These are phyloP conservation scores for Bombus picipes DNA, from an alignment of 1,140 invertebrate species.

Conservation along the genomic window DNA sequence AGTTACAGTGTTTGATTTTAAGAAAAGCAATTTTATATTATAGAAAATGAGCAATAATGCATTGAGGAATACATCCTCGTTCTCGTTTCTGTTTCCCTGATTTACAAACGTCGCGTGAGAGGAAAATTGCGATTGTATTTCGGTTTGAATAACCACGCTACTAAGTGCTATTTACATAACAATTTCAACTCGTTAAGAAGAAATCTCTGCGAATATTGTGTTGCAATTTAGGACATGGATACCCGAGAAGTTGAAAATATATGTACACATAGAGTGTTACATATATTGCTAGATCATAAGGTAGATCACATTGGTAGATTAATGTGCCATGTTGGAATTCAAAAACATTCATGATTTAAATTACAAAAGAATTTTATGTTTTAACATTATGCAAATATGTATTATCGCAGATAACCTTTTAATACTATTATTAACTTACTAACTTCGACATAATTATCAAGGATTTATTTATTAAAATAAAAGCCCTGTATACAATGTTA, in stretches of 20 bases:
- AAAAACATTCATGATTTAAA: not conserved
- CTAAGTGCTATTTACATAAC: not conserved
- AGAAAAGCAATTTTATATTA: not conserved
- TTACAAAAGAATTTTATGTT: not conserved
- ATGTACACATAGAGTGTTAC: not conserved
- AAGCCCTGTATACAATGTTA: too few species aligned
- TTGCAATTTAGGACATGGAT: not conserved
- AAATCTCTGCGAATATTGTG: not conserved
- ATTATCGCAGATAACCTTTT: not conserved
- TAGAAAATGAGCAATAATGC: not conserved
- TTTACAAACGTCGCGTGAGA: slow-evolving; percentile 27
- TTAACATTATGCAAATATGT: not conserved
- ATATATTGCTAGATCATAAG: not conserved
- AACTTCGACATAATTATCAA: not conserved
- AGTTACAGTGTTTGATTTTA: not conserved
- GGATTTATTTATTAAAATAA: too few species aligned
- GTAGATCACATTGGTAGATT: not conserved
- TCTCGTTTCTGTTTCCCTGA: slow-evolving; percentile 18
- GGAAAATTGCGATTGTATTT: not conserved
- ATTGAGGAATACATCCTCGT: not conserved
- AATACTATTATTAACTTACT: not conserved
- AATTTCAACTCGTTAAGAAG: slow-evolving; percentile 18
- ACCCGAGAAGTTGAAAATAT: not conserved
- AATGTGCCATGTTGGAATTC: not conserved
- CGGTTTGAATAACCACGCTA: not conserved